Evolutionary conservation across 2,113 vertebrate species (phyloP).

Genomic region (Ophthalmolycus amberensis): DNA sequence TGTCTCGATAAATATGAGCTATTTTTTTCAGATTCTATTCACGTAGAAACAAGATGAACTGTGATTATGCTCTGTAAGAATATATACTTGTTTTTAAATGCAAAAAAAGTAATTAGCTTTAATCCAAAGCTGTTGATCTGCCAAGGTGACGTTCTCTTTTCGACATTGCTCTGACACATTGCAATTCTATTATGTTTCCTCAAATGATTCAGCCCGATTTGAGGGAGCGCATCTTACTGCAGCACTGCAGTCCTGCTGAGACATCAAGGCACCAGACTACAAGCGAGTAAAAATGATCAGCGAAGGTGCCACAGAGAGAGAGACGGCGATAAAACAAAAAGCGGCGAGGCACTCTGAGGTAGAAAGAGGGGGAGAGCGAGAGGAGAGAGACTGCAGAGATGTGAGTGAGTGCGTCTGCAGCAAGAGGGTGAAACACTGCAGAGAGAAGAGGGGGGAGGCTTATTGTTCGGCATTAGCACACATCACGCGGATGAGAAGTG

Average conservation of each 20-base stretch:
- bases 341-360: neutral
- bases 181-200: no score
- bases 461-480: slow-evolving; percentile 55
- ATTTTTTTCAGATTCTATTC: neutral
- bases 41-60: neutral
- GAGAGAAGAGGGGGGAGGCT: slow-evolving; percentile 37
- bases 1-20: neutral
- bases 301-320: slow-evolving; percentile 18
- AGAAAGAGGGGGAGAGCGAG: neutral
- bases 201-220: neutral
- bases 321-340: neutral
- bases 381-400: slow-evolving; percentile 58
- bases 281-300: slow-evolving; percentile 3
- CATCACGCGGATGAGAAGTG: slow-evolving; percentile 43
- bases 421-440: slow-evolving; percentile 61
- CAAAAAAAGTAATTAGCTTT: neutral
- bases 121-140: neutral
- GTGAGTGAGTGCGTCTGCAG: slow-evolving; percentile 61
- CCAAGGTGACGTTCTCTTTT: neutral
- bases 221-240: slow-evolving; percentile 11
- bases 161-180: neutral
- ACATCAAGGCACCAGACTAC: slow-evolving; percentile 12
- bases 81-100: neutral
- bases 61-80: neutral
- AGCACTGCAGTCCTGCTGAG: slow-evolving; percentile 27